Evolutionary conservation across 2,888 invertebrate genomes (phyloP).

Genomic region (Argyresthia albistria): DNA sequence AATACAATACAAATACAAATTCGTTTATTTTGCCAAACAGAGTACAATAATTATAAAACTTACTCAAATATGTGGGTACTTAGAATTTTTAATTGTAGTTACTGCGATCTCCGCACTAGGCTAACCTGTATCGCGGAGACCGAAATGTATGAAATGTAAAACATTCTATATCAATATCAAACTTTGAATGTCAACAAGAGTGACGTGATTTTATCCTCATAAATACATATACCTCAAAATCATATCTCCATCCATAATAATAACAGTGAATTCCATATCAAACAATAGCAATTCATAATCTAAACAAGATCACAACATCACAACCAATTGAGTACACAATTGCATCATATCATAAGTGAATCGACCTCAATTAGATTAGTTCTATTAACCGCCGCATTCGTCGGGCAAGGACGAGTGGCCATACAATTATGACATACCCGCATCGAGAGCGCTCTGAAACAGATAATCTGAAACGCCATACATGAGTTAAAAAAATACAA

Average conservation of each 20-base stretch:
- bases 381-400: constrained; percentile 33
- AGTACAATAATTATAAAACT: no score
- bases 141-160: no score
- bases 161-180: no score
- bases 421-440: constrained; percentile 35
- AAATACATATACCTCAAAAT: neutral
- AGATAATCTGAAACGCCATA: constrained; percentile 13
- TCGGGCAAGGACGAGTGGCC: constrained; percentile 1
- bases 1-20: no score
- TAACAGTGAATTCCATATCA: neutral
- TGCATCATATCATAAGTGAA: neutral
- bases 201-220: no score
- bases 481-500: constrained; percentile 17
- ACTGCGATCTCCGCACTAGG: no score
- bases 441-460: constrained; percentile 38
- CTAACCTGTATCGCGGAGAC: no score
- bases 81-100: no score
- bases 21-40: no score
- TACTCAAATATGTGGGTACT: no score
- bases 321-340: neutral
- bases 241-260: neutral
- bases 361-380: constrained; percentile 20
- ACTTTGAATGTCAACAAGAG: no score
- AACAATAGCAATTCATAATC: neutral
- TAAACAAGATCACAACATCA: neutral